Conservation (phyloP, 2,113 vertebrate species). For the Cyprinodon brontotheroides region DNA sequence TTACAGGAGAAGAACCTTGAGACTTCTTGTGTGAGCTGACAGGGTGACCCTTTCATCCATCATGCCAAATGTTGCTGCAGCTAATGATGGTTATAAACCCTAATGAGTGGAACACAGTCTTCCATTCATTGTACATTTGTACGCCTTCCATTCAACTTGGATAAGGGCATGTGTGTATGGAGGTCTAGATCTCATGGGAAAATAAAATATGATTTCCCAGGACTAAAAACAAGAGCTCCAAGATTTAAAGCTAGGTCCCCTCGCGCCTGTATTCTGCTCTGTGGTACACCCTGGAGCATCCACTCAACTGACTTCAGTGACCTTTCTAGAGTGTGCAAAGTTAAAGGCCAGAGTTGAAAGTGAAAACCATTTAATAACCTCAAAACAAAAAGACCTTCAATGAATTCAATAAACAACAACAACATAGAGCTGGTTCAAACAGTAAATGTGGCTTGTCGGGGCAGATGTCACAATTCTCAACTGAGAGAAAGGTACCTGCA, state of each 20-base stretch:
- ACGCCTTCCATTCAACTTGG: background rate
- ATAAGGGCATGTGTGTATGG: conserved; percentile 27
- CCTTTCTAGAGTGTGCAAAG: background rate
- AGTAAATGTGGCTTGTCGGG: background rate
- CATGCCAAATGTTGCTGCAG: conserved; percentile 7
- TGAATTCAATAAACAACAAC: background rate
- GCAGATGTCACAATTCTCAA: too few species aligned
- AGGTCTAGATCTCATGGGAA: background rate
- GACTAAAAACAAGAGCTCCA: background rate
- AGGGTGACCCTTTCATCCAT: background rate
- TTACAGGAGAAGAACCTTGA: background rate
- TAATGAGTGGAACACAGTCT: conserved; percentile 18
- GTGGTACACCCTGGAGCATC: background rate
- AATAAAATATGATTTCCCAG: background rate
- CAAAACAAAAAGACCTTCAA: conserved; percentile 17
- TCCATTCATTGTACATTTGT: conserved; percentile 22
- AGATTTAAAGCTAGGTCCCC: background rate
- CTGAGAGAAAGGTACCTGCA: too few species aligned
- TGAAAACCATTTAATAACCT: background rate
- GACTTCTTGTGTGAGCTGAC: conserved; percentile 12
- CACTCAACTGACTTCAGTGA: background rate
- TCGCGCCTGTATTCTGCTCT: background rate
- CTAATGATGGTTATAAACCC: conserved; percentile 40
- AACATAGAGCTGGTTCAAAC: background rate
- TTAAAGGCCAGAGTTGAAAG: background rate